Base-by-base conservation (phyloP, 1,140 invertebrate genomes). In the Cherax destructor region DNA sequence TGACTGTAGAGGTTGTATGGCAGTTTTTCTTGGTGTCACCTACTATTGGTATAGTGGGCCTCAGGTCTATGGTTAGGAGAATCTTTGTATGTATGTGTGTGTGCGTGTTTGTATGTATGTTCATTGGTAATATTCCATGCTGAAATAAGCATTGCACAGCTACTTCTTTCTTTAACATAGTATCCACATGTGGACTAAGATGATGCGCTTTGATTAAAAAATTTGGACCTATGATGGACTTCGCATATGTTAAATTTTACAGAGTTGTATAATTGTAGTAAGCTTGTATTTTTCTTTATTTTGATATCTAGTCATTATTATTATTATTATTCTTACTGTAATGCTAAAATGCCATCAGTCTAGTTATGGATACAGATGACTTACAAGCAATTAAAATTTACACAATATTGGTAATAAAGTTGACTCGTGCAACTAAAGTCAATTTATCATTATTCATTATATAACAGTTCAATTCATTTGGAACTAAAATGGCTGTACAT, bases 11-110 rank as follows among this genome's bases (percentile, higher is more conserved):
- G 69, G 81, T 83, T 83, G 47, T 83, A 47, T 69, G 16, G 47
- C 41, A 61, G 30, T 83, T 47, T 61, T 65, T 69, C 81, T 41
- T 83, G 59, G 59, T 83, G 81, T 83, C 81, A 83, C 81, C 59
- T 65, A 74, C 69, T 74, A 21, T 74, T n/a, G 69, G 30, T 30
- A 74, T 74, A 49, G 81, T 83, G 69, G 81, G 52, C 69, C 81
- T 83, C 81, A 83, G 81, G 81, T 69, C 30, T 83, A 69, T 21
- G 59, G 69, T 83, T n/a, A 83, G 81, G 30, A 49, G 21, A 50
- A 79, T 18, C 18, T 5, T 21, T 50, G 21, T 49, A 4, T 50
- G 30, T 50, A 49, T 69, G 61, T 41, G 30, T 41, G 30, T 41
- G 30, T 41, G 30, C 2, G 2, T 41, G 30, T 41, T 1, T 41